Percentiles rank a stretch among this genome's conserved stretches.
Evolutionary conservation across 2,797 vertebrate species (phyloP).

Genomic region (Cheracebus regulus): DNA sequence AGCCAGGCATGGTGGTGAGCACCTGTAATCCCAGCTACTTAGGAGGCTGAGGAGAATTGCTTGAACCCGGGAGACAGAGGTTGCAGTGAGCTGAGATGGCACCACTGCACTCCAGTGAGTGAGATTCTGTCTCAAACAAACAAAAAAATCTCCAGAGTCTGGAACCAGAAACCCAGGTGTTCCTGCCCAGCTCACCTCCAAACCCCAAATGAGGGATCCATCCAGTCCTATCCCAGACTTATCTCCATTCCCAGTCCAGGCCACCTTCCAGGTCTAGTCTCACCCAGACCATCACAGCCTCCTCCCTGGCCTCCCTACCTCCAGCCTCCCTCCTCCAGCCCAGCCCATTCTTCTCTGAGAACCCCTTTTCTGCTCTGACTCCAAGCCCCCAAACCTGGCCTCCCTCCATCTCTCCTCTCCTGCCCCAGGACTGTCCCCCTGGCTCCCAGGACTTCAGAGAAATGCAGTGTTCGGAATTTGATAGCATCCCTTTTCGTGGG

Average conservation of each 20-base stretch:
- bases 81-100: too few relatives aligned
- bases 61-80: too few relatives aligned
- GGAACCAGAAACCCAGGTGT: neutral
- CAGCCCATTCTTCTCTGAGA: neutral
- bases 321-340: neutral
- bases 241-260: too few relatives aligned
- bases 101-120: too few relatives aligned
- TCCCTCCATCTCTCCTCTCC: neutral
- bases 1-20: too few relatives aligned
- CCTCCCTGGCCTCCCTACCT: neutral
- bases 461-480: constrained; percentile 95
- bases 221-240: neutral
- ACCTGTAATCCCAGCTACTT: too few relatives aligned
- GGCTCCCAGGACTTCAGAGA: constrained; percentile 96
- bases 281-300: neutral
- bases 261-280: neutral
- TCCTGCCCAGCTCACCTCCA: neutral
- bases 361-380: neutral
- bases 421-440: constrained; percentile 90
- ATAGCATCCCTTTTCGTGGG: constrained; percentile 94
- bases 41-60: too few relatives aligned
- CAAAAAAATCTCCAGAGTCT: neutral
- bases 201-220: neutral
- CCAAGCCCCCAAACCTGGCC: neutral
- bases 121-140: too few relatives aligned